These are phyloP conservation scores for Papilio demoleus DNA, from an alignment of 2,888 invertebrate genomes.

Conservation along the genomic window DNA sequence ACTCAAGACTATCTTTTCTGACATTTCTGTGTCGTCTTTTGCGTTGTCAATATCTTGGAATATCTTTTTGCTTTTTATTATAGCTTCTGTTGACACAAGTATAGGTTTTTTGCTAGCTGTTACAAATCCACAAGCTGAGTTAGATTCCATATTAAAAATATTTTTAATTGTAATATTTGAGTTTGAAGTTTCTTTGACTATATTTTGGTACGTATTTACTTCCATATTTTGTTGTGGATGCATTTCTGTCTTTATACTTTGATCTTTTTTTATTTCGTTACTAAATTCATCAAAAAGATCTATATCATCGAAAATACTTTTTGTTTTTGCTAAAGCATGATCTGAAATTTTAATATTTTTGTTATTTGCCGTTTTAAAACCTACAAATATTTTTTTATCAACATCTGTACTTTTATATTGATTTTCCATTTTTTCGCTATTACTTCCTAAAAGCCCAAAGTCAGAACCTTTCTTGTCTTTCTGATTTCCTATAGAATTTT, in stretches of 20 bases:
- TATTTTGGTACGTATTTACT: background rate
- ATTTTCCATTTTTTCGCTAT: background rate
- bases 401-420: background rate
- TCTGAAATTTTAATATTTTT: conserved; percentile 62
- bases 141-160: background rate
- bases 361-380: conserved; percentile 69
- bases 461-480: conserved; percentile 18
- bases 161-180: background rate
- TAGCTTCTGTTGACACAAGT: conserved; percentile 52
- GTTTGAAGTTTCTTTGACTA: background rate
- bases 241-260: background rate
- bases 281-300: background rate
- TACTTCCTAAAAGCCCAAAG: background rate
- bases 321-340: conserved; percentile 54
- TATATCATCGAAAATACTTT: conserved; percentile 51
- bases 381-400: conserved; percentile 45
- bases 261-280: background rate
- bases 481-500: conserved; percentile 5
- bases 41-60: conserved; percentile 52
- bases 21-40: background rate
- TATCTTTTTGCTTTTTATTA: conserved; percentile 51
- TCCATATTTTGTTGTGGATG: background rate
- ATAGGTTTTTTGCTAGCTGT: conserved; percentile 58
- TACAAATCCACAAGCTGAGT: conserved; percentile 42
- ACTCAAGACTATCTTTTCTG: conserved; percentile 17